These are phyloP conservation scores for Miniopterus natalensis DNA, from an alignment of 2,113 vertebrate genomes.

Conservation along the genomic window DNA sequence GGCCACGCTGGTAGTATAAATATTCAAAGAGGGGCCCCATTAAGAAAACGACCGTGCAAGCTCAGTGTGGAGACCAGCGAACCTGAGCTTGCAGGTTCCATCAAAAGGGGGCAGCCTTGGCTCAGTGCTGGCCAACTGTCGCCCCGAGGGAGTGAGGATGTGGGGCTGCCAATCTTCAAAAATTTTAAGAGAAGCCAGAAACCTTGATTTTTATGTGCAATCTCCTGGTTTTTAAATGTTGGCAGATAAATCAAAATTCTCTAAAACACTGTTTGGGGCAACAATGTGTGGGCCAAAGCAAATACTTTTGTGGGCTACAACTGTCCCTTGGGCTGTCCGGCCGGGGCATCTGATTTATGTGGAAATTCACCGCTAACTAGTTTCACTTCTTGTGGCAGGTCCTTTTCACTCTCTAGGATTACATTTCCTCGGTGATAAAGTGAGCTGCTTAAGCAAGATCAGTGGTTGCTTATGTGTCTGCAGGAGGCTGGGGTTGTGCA, in stretches of 20 bases:
- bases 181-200: conserved; percentile 67
- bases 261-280: conserved; percentile 65
- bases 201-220: conserved; percentile 67
- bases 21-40: not conserved
- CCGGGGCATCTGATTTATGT: conserved; percentile 70
- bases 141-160: not conserved
- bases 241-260: conserved; percentile 76
- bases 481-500: not conserved
- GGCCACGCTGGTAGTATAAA: not conserved
- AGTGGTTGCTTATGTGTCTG: not conserved
- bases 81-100: not conserved
- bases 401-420: conserved; percentile 71
- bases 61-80: not conserved
- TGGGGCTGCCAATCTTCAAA: conserved; percentile 43
- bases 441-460: not conserved
- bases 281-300: conserved; percentile 73
- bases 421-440: conserved; percentile 48
- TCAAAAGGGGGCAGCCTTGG: not conserved
- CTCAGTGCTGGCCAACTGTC: not conserved
- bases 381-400: conserved; percentile 45
- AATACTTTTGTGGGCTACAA: conserved; percentile 69
- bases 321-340: conserved; percentile 48
- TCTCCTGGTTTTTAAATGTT: conserved; percentile 72
- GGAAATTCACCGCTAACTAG: conserved; percentile 52
- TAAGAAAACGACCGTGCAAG: not conserved